A percentile compares a stretch with the other conserved stretches of the same genome.
These are phyloP conservation scores for Oscheius onirici DNA, from an alignment of 2,888 invertebrate genomes.

Conservation along the genomic window DNA sequence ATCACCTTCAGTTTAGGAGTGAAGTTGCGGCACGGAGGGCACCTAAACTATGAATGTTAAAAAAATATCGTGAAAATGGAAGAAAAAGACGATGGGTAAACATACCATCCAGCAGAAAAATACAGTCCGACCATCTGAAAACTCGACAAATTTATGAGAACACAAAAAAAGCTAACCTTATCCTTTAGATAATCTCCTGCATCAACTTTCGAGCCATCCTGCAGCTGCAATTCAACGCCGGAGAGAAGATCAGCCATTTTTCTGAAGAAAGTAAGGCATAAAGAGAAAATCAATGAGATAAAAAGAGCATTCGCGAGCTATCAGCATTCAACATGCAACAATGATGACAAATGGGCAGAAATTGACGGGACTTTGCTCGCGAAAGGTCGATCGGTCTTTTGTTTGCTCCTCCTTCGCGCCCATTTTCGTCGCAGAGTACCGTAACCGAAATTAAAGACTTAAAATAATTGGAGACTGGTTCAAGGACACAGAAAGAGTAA, in stretches of 20 bases:
- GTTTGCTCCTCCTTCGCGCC: background rate
- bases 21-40: constrained; percentile 71
- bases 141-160: background rate
- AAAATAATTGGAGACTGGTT: background rate
- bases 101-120: constrained; percentile 76
- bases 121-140: constrained; percentile 73
- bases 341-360: too few species aligned
- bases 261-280: background rate
- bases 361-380: too few species aligned
- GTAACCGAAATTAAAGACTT: background rate
- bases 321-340: too few species aligned
- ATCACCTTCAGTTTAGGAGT: constrained; percentile 65
- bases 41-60: too few species aligned
- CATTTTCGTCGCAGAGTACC: background rate
- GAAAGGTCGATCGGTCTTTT: background rate
- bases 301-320: background rate
- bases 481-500: too few species aligned
- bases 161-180: constrained; percentile 49
- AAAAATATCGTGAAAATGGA: too few species aligned
- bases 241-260: constrained; percentile 46
- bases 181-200: constrained; percentile 64
- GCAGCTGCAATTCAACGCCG: constrained; percentile 40
- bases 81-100: too few species aligned
- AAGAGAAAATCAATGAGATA: background rate
- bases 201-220: constrained; percentile 43